Evolutionary conservation across 2,888 invertebrate species (phyloP), one percentile per base, ranked within the genome.

Genomic region (Proisotoma minuta): DNA sequence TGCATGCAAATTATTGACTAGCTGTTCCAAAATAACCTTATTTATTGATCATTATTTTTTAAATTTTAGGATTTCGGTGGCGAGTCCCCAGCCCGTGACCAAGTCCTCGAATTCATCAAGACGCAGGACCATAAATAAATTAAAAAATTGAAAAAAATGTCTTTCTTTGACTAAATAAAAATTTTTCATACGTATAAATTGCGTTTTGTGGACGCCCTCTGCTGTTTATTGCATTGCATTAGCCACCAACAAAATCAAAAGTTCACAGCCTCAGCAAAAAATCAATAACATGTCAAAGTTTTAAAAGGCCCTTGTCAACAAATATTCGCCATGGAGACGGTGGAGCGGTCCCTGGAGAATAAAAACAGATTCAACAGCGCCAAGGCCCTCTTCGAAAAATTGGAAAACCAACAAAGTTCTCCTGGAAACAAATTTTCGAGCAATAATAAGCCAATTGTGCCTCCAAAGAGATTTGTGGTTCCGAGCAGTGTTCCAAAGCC

Each of bases 61-160:
- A 75, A 68, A 62, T 82, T 84, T 72, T 80, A 91, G 91, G 96
- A 97, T 82, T 99, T 91, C 79, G 98, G 98, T 76, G 95, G 95
- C 78, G 97, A 98, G 80, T 93, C 95, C 60, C 93, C 89, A 74
- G 96, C 96, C 67, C 84, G 94, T 78, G 95, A 95, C 80, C 88
- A 94, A 75, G 86, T 98, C 74, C 91, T 89, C 81, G 94, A 96
- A 78, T 95, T 96, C 82, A 87, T 98, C 78, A 92, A 92, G 56
- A 61, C 65, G 8, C 69, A 71, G 56, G 71, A 63, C 48, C 39
- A 53, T 1, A 59, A 56, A 24, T 5, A 47, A 10, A 18, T 5
- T 47, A 47, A 47, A 15, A 10, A 10, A 20, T 47, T 20, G 5
- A 34, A 34, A 34, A 34, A 34, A 34, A 34, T 34, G 34, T 15